Conservation (phyloP, 2,113 vertebrate genomes). For the Poeciliopsis prolifica region DNA sequence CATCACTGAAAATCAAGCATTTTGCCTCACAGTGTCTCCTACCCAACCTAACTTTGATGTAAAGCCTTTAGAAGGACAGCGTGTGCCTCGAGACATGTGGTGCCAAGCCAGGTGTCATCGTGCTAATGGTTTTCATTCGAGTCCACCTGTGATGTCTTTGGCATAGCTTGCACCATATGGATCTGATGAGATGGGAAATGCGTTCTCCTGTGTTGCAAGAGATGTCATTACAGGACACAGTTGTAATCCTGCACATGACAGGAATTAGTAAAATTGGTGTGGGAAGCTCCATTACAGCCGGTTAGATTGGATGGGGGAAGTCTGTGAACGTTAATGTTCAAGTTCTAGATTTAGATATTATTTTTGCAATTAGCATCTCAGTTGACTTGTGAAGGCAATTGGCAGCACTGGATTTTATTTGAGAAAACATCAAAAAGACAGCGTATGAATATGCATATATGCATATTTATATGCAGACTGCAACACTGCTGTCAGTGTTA, state of each 20-base stretch:
- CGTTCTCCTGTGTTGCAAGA: conserved; percentile 25
- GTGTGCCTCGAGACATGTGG: conserved; percentile 19
- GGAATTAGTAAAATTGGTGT: background rate
- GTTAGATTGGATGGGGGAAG: background rate
- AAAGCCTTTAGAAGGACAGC: conserved; percentile 40
- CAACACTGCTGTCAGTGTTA: too few relatives aligned
- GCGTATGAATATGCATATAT: too few relatives aligned
- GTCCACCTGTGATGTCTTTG: conserved; percentile 64
- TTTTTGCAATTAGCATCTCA: too few relatives aligned
- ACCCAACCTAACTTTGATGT: conserved; percentile 28
- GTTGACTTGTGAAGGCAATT: too few relatives aligned
- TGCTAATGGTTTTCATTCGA: conserved; percentile 42
- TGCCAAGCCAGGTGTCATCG: conserved; percentile 9
- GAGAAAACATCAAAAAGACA: too few relatives aligned
- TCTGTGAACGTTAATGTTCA: background rate
- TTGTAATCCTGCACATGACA: conserved; percentile 7
- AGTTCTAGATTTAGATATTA: too few relatives aligned
- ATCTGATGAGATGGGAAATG: conserved; percentile 46
- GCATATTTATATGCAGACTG: too few relatives aligned
- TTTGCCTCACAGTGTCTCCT: conserved; percentile 21
- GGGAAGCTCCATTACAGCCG: background rate
- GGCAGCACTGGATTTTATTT: too few relatives aligned
- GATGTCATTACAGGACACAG: conserved; percentile 16
- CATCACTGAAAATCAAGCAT: conserved; percentile 29
- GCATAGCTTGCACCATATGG: conserved; percentile 28